Percentiles rank a stretch among this genome's conserved stretches.
Evolutionary conservation across 64 coral and sea anemone species (phyloP).

Genomic region (Cladopsammia gracilis): DNA sequence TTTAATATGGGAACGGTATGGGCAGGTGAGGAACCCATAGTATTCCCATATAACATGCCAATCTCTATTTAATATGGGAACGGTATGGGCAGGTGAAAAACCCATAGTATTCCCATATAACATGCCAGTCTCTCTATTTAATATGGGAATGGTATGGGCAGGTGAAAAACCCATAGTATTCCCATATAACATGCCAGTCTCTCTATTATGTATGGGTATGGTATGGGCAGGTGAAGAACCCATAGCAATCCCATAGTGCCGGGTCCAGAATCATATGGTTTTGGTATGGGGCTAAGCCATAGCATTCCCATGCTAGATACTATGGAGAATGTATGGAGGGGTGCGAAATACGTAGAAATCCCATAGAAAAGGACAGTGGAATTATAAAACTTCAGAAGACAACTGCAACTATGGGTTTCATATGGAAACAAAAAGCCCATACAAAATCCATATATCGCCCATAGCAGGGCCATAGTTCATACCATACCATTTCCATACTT

Average conservation of each 20-base stretch:
- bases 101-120: too few relatives aligned
- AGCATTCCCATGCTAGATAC: not conserved
- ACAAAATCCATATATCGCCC: conserved; percentile 42
- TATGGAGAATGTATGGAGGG: conserved; percentile 6
- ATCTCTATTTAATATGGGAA: too few relatives aligned
- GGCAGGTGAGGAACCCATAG: too few relatives aligned
- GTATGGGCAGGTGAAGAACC: not conserved
- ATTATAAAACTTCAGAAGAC: not conserved
- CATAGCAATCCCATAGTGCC: not conserved
- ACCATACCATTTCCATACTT: conserved; percentile 43
- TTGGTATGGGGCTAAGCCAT: conserved; percentile 2
- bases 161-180: too few relatives aligned
- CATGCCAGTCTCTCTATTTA: too few relatives aligned
- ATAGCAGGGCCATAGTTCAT: conserved; percentile 48
- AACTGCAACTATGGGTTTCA: conserved; percentile 12
- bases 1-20: not conserved
- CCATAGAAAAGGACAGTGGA: conserved; percentile 32
- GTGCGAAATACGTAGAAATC: conserved; percentile 57
- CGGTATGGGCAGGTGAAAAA: too few relatives aligned
- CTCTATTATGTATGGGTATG: too few relatives aligned
- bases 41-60: too few relatives aligned
- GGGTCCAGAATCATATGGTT: not conserved
- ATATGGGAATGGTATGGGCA: too few relatives aligned
- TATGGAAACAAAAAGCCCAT: conserved; percentile 16
- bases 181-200: too few relatives aligned